Evolutionary conservation across 2,113 vertebrate species (phyloP).

Genomic region (Taurulus bubalis): DNA sequence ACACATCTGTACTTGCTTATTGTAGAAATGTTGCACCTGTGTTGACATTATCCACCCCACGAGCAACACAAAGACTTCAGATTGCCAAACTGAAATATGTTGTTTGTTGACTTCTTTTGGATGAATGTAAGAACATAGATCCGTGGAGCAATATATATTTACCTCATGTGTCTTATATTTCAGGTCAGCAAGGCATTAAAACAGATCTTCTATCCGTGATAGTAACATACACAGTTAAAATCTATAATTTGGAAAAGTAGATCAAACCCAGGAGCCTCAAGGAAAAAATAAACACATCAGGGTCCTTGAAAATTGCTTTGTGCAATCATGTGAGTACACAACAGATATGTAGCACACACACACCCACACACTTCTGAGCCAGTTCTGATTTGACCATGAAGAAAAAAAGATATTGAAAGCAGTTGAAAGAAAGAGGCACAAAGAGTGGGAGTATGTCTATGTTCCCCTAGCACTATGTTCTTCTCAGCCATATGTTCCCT

Average conservation of each 20-base stretch:
- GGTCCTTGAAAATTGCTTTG: slow-evolving; percentile 1
- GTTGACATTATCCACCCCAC: slow-evolving; percentile 37
- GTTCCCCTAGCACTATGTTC: background rate
- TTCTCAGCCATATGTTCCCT: background rate
- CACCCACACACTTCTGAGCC: background rate
- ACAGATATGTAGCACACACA: background rate
- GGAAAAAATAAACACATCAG: background rate
- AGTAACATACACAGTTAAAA: background rate
- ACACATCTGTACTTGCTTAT: slow-evolving; percentile 34
- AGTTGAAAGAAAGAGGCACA: slow-evolving; percentile 21
- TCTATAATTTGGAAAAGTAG: background rate
- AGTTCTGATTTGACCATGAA: slow-evolving; percentile 8
- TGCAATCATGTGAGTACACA: slow-evolving; percentile 8
- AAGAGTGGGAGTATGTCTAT: too few species aligned
- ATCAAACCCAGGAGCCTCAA: background rate
- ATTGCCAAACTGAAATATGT: background rate
- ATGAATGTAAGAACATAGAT: background rate
- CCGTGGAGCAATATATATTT: background rate
- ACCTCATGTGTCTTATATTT: background rate
- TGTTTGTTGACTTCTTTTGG: background rate
- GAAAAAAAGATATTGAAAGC: slow-evolving; percentile 30
- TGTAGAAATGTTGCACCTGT: slow-evolving; percentile 41
- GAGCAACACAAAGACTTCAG: background rate
- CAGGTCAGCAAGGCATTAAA: background rate
- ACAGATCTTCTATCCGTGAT: background rate